These are phyloP conservation scores for Cromileptes altivelis DNA, from an alignment of 2,113 vertebrate species.

Conservation along the genomic window DNA sequence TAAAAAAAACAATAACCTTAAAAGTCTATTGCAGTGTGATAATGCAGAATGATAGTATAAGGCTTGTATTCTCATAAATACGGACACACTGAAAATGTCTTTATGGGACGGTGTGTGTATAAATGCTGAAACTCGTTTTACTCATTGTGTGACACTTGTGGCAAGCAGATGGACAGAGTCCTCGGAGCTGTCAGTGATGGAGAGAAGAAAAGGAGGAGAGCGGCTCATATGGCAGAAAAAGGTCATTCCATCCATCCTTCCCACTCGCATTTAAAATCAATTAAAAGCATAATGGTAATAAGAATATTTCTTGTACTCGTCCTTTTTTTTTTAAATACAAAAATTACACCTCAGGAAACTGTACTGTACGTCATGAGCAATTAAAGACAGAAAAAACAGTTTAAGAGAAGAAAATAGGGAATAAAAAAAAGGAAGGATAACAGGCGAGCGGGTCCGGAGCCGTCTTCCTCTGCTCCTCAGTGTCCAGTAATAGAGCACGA, in stretches of 20 bases:
- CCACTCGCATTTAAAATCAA: slow-evolving; percentile 50
- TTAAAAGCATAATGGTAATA: slow-evolving; percentile 43
- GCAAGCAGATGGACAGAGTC: slow-evolving; percentile 34
- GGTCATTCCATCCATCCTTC: slow-evolving; percentile 54
- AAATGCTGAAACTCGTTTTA: slow-evolving; percentile 44
- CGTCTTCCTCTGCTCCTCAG: slow-evolving; percentile 83
- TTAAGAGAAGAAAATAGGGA: slow-evolving; percentile 27
- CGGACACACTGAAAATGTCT: slow-evolving; percentile 23
- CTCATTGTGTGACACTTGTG: slow-evolving; percentile 50
- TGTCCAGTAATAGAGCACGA: slow-evolving; percentile 77
- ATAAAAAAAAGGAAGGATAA: slow-evolving; percentile 59
- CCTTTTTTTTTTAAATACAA: slow-evolving; percentile 49
- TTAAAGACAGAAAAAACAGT: slow-evolving; percentile 68
- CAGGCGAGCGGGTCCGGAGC: slow-evolving; percentile 71
- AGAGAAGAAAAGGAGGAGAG: slow-evolving; percentile 42
- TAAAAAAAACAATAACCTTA: background rate
- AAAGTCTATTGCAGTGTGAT: slow-evolving; percentile 18
- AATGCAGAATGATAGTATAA: slow-evolving; percentile 51
- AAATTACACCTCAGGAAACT: slow-evolving; percentile 57
- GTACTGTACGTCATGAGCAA: slow-evolving; percentile 86
- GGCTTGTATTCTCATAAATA: slow-evolving; percentile 55
- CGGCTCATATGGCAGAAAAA: slow-evolving; percentile 52
- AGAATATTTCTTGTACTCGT: slow-evolving; percentile 31
- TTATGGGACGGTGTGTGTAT: slow-evolving; percentile 18
- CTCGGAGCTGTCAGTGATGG: slow-evolving; percentile 50